Evolutionary conservation across 1,140 invertebrate genomes (phyloP).

Genomic region (Pogonognathellus flavescens): DNA sequence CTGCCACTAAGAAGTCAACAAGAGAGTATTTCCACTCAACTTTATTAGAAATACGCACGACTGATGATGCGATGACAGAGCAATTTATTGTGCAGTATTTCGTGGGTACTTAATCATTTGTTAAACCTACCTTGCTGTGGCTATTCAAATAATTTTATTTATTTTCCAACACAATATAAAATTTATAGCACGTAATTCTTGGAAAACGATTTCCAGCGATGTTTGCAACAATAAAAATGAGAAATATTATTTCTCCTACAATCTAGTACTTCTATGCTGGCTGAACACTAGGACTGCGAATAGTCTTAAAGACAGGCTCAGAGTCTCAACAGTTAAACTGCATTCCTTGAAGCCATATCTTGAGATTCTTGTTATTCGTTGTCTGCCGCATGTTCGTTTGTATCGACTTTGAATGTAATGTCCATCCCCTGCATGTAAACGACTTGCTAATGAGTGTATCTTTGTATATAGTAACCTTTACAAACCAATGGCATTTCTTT

Average conservation of each 20-base stretch:
- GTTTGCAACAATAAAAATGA: no score
- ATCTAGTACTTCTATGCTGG: no score
- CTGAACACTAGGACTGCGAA: no score
- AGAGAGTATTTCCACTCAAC: background rate
- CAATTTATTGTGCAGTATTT: background rate
- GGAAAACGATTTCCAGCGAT: no score
- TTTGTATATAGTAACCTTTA: constrained; percentile 27
- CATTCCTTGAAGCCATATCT: constrained; percentile 33
- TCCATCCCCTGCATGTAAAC: constrained; percentile 60
- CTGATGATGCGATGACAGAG: constrained; percentile 37
- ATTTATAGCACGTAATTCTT: background rate
- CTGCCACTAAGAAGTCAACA: background rate
- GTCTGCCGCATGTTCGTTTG: constrained; percentile 32
- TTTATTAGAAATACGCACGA: constrained; percentile 4
- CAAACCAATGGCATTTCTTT: constrained; percentile 52
- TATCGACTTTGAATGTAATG: constrained; percentile 45
- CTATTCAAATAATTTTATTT: background rate
- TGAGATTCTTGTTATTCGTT: constrained; percentile 33
- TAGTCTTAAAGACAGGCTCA: background rate
- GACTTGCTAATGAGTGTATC: constrained; percentile 59
- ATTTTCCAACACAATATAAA: background rate
- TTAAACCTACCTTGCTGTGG: background rate
- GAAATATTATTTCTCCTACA: no score
- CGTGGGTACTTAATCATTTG: no score
- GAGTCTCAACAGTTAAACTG: constrained; percentile 18